Evolutionary conservation across 2,113 vertebrate species (phyloP), one percentile per base, ranked within the genome.

Genomic region (Amphilophus citrinellus): DNA sequence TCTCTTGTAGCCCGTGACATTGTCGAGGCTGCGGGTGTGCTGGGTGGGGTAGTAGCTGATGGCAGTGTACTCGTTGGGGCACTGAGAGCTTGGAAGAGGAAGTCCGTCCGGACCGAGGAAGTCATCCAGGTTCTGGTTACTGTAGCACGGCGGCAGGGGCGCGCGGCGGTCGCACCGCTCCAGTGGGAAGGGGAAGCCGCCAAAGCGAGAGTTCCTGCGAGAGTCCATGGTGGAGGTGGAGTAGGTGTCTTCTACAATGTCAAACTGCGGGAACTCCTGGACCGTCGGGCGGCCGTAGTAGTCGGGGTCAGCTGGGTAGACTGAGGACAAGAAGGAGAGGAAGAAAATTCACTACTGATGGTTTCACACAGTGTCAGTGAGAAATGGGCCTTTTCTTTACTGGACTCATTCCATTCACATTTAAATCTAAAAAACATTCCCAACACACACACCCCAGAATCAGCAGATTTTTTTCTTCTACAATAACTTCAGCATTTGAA

Each of bases 61-160:
- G 90, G 98, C 98, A 0, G 98, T 98, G 88, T 98, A 99, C 89
- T 99, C 97, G 0, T 98, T 97, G 88, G 97, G 97, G 88, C 98
- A 97, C 86, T 97, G 97, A 0, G 97, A 89, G 2, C 94, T 93
- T 60, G 94, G 96, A 5, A 94, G 62, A 0, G 98, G 97, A 17
- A 82, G 90, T 0, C 97, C 96, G 2, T 95, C 93, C 0, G 96
- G 95, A 0, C 97, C 97, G 81, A 99, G 93, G 93, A 99, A 97
- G 88, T 98, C 97, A 79, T 99, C 98, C 93, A 99, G 95, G 94
- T 97, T 97, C 91, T 98, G 98, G 94, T 97, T 97, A 96, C 97
- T 99, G 88, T 99, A 99, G 91, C 97, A 97, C 1, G 98, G 97
- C 0, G 98, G 98, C n/a, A 99, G 96, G 1, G 98, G 98, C 0